Percentiles rank a stretch among this genome's conserved stretches.
Evolutionary conservation across 2,113 vertebrate species (phyloP).

Genomic region (Protobothrops mucrosquamatus): DNA sequence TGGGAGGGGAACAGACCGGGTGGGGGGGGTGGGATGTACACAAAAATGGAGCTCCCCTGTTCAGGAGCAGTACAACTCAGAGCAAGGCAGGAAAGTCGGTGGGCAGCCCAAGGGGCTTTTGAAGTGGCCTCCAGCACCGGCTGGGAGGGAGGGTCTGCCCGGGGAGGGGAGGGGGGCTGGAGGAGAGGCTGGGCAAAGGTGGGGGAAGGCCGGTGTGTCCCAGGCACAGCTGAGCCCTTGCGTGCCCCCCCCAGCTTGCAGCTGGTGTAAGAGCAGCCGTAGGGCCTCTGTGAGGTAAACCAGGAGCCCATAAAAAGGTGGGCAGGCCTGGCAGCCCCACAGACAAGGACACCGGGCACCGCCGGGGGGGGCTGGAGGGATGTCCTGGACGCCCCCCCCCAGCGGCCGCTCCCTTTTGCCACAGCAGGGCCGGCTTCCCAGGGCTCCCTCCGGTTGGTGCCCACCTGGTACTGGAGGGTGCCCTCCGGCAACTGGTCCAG

Average conservation of each 20-base stretch:
- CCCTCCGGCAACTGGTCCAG: slow-evolving; percentile 72
- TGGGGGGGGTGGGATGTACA: too few species aligned
- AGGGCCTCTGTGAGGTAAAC: not conserved
- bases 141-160: not conserved
- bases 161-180: not conserved
- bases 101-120: not conserved
- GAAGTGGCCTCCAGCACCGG: not conserved
- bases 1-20: not conserved
- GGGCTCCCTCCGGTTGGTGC: not conserved
- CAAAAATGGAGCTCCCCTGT: not conserved
- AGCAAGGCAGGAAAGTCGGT: not conserved
- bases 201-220: not conserved
- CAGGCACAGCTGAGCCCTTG: not conserved
- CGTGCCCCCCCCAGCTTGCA: not conserved
- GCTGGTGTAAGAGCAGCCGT: not conserved
- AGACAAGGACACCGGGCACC: not conserved
- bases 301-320: too few species aligned
- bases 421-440: not conserved
- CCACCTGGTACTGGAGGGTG: slow-evolving; percentile 77
- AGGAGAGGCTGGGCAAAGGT: too few species aligned
- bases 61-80: not conserved
- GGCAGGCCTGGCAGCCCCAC: not conserved
- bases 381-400: not conserved
- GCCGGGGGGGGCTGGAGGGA: not conserved
- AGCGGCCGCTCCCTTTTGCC: not conserved